phyloP scores from a whole-genome alignment of 2,888 invertebrate species.

The Linhomoeus sp. region DNA sequence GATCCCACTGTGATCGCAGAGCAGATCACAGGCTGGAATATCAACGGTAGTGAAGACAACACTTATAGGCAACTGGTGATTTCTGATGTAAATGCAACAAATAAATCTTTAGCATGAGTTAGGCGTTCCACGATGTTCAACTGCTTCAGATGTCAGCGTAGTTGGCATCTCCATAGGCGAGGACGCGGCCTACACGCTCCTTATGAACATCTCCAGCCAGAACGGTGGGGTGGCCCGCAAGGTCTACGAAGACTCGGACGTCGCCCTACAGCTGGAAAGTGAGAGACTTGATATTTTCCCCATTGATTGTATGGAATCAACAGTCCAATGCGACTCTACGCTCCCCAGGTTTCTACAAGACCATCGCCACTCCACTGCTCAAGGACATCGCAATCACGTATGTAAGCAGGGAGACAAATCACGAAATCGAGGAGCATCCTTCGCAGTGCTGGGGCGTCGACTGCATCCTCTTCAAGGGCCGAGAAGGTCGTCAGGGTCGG shows the following conservation, averaged over 20 bases:
- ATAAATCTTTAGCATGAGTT: too few species aligned
- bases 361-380: constrained; percentile 48
- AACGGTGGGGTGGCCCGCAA: constrained; percentile 48
- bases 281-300: background rate
- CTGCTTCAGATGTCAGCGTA: constrained; percentile 30
- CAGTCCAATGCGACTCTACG: too few species aligned
- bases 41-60: too few species aligned
- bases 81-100: too few species aligned
- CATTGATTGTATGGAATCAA: background rate
- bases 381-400: constrained; percentile 46
- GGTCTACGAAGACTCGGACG: constrained; percentile 51
- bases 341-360: constrained; percentile 37
- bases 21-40: background rate
- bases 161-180: constrained; percentile 51
- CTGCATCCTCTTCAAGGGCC: too few species aligned
- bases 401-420: constrained; percentile 13
- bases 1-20: constrained; percentile 17
- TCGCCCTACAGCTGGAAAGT: constrained; percentile 40
- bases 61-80: too few species aligned
- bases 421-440: too few species aligned
- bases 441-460: too few species aligned
- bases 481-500: too few species aligned
- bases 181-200: constrained; percentile 45
- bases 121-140: too few species aligned
- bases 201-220: constrained; percentile 42